Percentiles rank a stretch among this genome's conserved stretches.
These are phyloP conservation scores for Pristiophorus japonicus DNA, from an alignment of 2,113 vertebrate genomes.

Conservation along the genomic window DNA sequence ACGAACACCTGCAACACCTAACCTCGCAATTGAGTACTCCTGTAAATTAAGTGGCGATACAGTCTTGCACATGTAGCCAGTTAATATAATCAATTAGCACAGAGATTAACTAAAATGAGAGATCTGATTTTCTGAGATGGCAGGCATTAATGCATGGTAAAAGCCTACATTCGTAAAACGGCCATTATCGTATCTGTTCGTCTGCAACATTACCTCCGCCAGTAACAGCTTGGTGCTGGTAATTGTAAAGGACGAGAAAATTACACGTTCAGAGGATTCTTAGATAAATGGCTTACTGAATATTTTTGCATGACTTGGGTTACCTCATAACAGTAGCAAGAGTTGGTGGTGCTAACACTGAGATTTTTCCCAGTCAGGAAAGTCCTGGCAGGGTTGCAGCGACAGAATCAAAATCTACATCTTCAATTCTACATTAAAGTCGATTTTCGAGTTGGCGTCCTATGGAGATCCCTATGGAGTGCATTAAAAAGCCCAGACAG, in stretches of 20 bases:
- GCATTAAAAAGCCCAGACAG: neutral
- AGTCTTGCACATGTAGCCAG: neutral
- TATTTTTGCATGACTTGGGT: neutral
- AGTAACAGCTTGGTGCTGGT: neutral
- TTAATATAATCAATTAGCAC: conserved; percentile 18
- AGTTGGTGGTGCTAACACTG: neutral
- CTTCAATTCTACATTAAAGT: neutral
- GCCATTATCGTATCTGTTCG: neutral
- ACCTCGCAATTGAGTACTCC: neutral
- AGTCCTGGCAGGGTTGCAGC: neutral
- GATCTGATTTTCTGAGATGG: conserved; percentile 15
- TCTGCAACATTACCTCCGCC: neutral
- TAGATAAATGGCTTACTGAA: neutral
- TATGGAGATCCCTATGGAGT: neutral
- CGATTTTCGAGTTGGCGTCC: neutral
- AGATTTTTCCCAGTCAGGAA: neutral
- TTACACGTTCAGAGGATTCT: neutral
- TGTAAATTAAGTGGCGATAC: conserved; percentile 3
- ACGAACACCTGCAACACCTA: neutral
- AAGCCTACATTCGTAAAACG: neutral
- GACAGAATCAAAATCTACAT: neutral
- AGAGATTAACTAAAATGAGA: conserved; percentile 32
- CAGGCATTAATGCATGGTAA: conserved; percentile 26
- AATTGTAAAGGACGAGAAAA: conserved; percentile 8
- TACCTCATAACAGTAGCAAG: neutral